Conservation (phyloP, 2,113 vertebrate genomes). For the Parotia lawesii region DNA sequence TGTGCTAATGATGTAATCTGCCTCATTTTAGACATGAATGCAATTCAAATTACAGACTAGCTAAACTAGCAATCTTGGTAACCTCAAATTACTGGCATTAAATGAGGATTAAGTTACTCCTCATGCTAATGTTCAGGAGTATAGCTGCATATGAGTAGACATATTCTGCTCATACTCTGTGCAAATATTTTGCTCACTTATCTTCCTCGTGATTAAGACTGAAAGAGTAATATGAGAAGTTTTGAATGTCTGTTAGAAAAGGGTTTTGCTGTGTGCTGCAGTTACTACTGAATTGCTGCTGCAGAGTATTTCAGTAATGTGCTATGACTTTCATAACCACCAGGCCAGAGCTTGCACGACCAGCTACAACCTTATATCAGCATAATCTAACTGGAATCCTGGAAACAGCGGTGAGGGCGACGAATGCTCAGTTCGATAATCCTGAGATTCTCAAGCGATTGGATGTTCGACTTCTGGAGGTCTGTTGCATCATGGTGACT, state of each 20-base stretch:
- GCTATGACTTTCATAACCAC: neutral
- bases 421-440: constrained; percentile 96
- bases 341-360: constrained; percentile 91
- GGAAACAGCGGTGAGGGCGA: constrained; percentile 93
- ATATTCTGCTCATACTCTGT: neutral
- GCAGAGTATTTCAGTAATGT: neutral
- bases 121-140: neutral
- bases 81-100: neutral
- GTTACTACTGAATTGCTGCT: neutral
- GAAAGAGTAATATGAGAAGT: neutral
- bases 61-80: neutral
- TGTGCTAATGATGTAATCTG: neutral
- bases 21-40: neutral
- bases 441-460: constrained; percentile 92
- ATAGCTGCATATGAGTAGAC: neutral
- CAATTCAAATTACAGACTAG: neutral
- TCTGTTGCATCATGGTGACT: constrained; percentile 40
- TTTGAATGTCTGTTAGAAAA: neutral
- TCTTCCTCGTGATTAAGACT: neutral
- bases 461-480: constrained; percentile 94
- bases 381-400: constrained; percentile 97
- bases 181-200: neutral
- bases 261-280: neutral
- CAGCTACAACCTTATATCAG: constrained; percentile 95
- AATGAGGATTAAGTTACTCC: neutral